phyloP scores from a whole-genome alignment of 92 coral and sea anemone genomes.

The Scolanthus callimorphus region DNA sequence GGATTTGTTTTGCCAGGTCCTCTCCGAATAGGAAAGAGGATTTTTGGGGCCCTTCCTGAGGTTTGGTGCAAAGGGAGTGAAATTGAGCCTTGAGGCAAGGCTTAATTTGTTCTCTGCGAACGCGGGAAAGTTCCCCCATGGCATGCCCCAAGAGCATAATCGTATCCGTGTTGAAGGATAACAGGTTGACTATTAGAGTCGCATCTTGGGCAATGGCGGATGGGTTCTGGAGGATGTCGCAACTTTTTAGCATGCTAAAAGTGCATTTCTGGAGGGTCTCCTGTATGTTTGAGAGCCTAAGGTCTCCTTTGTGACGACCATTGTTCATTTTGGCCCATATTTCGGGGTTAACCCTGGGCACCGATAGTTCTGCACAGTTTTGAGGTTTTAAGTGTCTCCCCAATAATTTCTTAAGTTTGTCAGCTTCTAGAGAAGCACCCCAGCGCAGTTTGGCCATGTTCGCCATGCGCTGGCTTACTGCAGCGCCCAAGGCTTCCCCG shows the following conservation, averaged over 20 bases:
- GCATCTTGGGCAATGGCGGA: neutral
- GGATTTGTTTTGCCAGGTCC: neutral
- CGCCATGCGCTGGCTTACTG: neutral
- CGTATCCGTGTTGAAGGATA: neutral
- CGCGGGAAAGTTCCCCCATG: neutral
- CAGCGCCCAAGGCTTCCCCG: neutral
- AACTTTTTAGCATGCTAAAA: neutral
- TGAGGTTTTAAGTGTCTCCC: neutral
- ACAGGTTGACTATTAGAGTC: neutral
- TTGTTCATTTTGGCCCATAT: neutral
- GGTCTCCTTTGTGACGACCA: neutral
- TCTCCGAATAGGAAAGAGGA: neutral
- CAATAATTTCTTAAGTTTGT: neutral
- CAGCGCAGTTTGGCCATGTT: neutral
- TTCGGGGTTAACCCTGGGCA: neutral
- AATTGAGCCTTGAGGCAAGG: neutral
- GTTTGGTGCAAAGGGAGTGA: slow-evolving; percentile 1
- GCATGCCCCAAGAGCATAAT: neutral
- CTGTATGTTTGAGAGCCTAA: neutral
- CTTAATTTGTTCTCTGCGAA: neutral
- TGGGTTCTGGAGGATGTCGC: neutral
- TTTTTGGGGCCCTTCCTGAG: neutral
- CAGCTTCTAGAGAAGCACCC: neutral
- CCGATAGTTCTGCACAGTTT: neutral
- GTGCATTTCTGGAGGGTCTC: neutral